phyloP scores from a whole-genome alignment of 2,113 vertebrate genomes.

The Jaculus jaculus region DNA sequence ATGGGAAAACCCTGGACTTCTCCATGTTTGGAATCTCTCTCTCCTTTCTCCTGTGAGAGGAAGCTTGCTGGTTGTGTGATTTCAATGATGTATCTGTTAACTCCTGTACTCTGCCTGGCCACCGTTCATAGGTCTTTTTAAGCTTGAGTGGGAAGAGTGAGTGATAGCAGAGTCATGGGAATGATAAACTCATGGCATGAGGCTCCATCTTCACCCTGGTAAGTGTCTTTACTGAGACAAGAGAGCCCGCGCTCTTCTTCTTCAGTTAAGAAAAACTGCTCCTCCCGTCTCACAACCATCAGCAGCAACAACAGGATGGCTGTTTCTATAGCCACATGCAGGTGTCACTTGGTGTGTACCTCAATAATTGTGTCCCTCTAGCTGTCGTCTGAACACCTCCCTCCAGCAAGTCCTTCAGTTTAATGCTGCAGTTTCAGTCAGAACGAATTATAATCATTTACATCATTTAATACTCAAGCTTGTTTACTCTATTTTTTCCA shows the following conservation, averaged over 20 bases:
- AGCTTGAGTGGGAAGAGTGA: fast-evolving
- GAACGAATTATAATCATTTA: not conserved
- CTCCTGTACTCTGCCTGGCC: not conserved
- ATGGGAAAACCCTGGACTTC: not conserved
- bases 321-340: not conserved
- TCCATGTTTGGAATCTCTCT: not conserved
- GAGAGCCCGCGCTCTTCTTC: not conserved
- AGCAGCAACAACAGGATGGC: not conserved
- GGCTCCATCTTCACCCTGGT: not conserved
- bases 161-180: not conserved
- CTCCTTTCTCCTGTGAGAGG: not conserved
- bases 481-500: not conserved
- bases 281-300: fast-evolving
- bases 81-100: not conserved
- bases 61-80: not conserved
- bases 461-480: not conserved
- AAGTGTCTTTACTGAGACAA: not conserved
- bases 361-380: not conserved
- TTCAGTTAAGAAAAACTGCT: not conserved
- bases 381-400: not conserved
- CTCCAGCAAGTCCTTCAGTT: not conserved
- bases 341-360: not conserved
- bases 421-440: not conserved
- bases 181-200: not conserved
- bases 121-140: not conserved